Evolutionary conservation across 2,113 vertebrate species (phyloP).

Genomic region (Malurus melanocephalus): DNA sequence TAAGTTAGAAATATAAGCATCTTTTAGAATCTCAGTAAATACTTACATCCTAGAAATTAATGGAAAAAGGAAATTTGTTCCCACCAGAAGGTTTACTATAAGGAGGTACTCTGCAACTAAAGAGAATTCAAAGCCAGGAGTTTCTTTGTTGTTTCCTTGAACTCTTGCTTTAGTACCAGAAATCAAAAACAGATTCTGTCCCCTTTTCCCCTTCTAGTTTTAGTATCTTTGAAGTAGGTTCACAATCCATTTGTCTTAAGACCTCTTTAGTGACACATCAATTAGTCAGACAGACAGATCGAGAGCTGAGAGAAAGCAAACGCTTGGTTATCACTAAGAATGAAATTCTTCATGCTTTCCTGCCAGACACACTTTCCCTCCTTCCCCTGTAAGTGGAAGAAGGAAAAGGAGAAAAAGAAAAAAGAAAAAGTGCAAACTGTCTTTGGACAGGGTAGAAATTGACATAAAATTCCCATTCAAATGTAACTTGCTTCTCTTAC

Average conservation of each 20-base stretch:
- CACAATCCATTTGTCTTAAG: not conserved
- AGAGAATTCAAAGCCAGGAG: not conserved
- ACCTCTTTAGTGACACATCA: not conserved
- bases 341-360: not conserved
- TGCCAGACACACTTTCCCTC: not conserved
- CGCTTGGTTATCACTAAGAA: not conserved
- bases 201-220: not conserved
- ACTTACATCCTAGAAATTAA: not conserved
- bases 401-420: not conserved
- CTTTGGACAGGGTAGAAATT: not conserved
- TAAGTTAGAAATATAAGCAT: not conserved
- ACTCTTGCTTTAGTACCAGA: not conserved
- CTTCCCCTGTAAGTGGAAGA: not conserved
- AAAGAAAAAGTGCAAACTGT: not conserved
- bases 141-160: not conserved
- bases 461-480: not conserved
- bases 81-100: not conserved
- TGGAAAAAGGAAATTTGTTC: not conserved
- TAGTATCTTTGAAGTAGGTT: not conserved
- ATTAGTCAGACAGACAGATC: not conserved
- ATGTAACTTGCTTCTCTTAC: not conserved
- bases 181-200: not conserved
- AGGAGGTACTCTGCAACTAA: not conserved
- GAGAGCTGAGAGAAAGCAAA: not conserved
- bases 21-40: not conserved